phyloP scores from a whole-genome alignment of 2,113 vertebrate genomes.

The Lycaon pictus region DNA sequence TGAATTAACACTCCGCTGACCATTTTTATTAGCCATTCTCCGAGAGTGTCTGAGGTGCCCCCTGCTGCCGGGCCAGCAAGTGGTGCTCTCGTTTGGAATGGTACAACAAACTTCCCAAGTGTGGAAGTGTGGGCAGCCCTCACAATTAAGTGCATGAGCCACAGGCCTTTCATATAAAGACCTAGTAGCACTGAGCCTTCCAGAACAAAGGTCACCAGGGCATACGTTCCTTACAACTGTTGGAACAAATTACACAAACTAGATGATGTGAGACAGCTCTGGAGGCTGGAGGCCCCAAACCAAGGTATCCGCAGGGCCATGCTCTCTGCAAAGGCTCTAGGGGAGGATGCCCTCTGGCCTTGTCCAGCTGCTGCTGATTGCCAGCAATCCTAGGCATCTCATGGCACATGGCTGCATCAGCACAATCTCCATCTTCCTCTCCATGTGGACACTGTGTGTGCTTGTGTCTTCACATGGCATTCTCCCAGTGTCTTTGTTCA shows the following conservation, averaged over 20 bases:
- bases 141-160: fast-evolving
- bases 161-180: not conserved
- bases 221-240: not conserved
- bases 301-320: fast-evolving
- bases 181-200: not conserved
- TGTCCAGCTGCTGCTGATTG: not conserved
- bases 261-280: not conserved
- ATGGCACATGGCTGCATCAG: fast-evolving
- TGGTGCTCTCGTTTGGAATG: no score
- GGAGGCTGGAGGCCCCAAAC: not conserved
- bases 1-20: not conserved
- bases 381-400: fast-evolving
- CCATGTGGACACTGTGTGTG: not conserved
- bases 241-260: not conserved
- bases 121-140: not conserved
- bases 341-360: no score
- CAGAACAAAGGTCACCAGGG: not conserved
- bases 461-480: fast-evolving
- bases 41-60: not conserved
- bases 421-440: not conserved
- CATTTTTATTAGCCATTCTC: not conserved
- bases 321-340: not conserved
- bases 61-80: not conserved
- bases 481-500: not conserved
- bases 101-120: no score